Base-by-base conservation (phyloP, 2,113 vertebrate genomes). In the Daphoenositta chrysoptera region DNA sequence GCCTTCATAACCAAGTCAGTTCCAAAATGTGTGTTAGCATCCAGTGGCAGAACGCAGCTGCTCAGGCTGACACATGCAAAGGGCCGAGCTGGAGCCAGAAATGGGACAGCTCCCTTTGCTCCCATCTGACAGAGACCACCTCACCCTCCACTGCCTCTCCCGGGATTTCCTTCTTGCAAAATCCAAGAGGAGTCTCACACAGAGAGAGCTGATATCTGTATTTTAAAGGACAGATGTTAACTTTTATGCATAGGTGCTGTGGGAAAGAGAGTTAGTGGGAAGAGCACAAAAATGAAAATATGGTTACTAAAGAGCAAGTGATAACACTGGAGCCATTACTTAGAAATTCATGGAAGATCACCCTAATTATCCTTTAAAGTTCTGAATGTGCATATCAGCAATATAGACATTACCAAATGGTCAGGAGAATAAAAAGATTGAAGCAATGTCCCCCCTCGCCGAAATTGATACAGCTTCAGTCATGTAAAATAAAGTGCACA, bases 391-490 rank as follows among this genome's bases (percentile, higher is more conserved):
- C 39, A 8, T 54, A 60, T 69, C 37, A 44, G 24, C 50, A 87
- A 76, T 30, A 56, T 3, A 48, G 4, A 56, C 15, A 12, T 40
- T 58, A 69, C 6, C 28, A 81, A 73, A 48, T 13, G 21, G 39
- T 45, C 9, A 51, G 27, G 40, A 44, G 22, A 90, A 44, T 51
- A 60, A 87, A 73, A 73, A 63, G 12, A 40, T 8, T 69, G 28
- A 77, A 79, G 30, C 27, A 72, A 6, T 47, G 37, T 22, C 4
- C 0, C 0, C 3, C 16, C 40, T 4, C n/a, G n/a, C n/a, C n/a
- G 1, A 83, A 54, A 79, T 0, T 0, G 0, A 16, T n/a, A 51
- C 16, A 56, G 66, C 9, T 75, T 17, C 19, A 54, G 30, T 54
- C 9, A 42, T 6, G 19, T 23, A 82, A 82, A 93, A 85, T 5